Conservation (phyloP, 2,797 vertebrate species). For the Sebastes glaucus region DNA sequence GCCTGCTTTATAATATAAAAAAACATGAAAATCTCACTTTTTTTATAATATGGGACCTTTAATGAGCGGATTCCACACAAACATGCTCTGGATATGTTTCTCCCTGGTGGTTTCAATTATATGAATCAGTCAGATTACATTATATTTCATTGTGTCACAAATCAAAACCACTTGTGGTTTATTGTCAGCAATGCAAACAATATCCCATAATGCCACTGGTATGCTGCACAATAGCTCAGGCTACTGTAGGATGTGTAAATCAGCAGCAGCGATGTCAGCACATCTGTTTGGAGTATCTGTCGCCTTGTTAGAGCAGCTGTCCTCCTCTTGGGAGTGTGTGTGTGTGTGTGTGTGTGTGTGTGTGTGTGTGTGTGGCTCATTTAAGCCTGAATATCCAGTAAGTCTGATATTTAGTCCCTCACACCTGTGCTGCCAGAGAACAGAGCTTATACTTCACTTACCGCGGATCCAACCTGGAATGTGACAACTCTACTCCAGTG, state of each 20-base stretch:
- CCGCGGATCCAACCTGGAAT: constrained; percentile 5
- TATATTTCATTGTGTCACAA: background rate
- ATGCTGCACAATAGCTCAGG: background rate
- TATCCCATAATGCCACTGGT: background rate
- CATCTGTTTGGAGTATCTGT: constrained; percentile 7
- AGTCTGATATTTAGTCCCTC: constrained; percentile 8
- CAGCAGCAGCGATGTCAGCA: constrained; percentile 25
- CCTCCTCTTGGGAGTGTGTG: background rate
- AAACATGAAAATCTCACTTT: too few species aligned
- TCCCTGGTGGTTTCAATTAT: background rate
- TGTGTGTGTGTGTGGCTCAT: constrained; percentile 9
- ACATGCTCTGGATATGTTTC: background rate
- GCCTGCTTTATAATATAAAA: too few species aligned
- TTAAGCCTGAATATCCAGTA: background rate
- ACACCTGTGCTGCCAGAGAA: constrained; percentile 35
- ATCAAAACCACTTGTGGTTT: background rate
- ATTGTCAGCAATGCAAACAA: background rate
- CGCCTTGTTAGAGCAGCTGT: constrained; percentile 45
- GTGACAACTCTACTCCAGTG: background rate
- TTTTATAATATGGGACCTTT: too few species aligned
- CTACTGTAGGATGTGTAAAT: constrained; percentile 14
- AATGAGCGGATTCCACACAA: background rate
- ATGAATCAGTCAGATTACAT: background rate
- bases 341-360: constrained; percentile 1
- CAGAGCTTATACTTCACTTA: background rate